Evolutionary conservation across 2,888 invertebrate species (phyloP), one percentile per base, ranked within the genome.

Genomic region (Polymixis flavicincta): DNA sequence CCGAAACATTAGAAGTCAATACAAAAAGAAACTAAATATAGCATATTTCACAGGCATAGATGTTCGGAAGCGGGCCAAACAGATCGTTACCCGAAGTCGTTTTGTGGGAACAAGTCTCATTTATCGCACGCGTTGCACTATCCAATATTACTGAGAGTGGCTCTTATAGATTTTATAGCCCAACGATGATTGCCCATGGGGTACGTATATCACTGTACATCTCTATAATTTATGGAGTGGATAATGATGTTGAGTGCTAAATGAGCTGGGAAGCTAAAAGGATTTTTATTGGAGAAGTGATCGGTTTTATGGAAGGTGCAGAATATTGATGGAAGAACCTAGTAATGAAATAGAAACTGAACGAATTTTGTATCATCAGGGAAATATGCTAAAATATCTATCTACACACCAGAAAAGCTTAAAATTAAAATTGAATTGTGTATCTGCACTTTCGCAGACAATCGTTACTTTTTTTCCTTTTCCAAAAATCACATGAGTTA

Each of bases 141-240:
- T 87, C 86, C 85, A 76, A 88, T 89, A 89, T 87, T 88, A 87
- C 85, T 74, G 69, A 75, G 82, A 82, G 84, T 82, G 75, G 80
- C 78, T 82, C 78, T 83, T 83, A 85, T 85, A 86, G 81, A 87
- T 82, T 87, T 87, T 87, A 87, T 87, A 76, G 78, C 82, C 68
- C 70, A 76, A 88, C 89, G 87, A 90, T 93, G 94, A 95, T 94
- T 95, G 92, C 95, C 94, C 94, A 85, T 77, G 94, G 94, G 94
- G 90, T 89, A 89, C 91, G 94, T 95, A 92, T 91, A 94, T 95
- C 95, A 94, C 87, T 89, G 89, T 86, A 90, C 91, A 92, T 92
- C 92, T 94, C 93, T 84, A 73, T 83, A 83, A 95, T 95, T 94
- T 94, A 95, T 93, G 90, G 89, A 80, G 76, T 78, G 71, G 78